Evolutionary conservation across 64 coral and sea anemone species (phyloP).

Genomic region (Porites lutea): DNA sequence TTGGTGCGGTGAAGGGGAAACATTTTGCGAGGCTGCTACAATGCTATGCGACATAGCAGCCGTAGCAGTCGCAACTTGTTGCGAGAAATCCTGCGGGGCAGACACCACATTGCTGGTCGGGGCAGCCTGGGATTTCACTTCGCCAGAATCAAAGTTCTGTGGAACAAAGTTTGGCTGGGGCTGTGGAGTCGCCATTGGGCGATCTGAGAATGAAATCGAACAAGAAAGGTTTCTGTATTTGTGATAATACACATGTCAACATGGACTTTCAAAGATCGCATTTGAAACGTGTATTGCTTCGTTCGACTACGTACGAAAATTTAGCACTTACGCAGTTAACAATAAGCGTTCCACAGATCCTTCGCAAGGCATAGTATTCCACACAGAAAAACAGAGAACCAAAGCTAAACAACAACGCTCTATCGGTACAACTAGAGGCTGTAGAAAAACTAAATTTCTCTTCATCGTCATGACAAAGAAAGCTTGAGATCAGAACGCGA

Average conservation of each 20-base stretch:
- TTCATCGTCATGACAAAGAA: constrained; percentile 22
- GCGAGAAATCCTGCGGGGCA: constrained; percentile 64
- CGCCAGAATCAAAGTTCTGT: constrained; percentile 50
- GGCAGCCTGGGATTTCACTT: constrained; percentile 65
- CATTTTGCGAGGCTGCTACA: constrained; percentile 50
- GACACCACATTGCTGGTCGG: constrained; percentile 62
- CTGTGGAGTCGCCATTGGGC: constrained; percentile 89
- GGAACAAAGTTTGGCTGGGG: constrained; percentile 80
- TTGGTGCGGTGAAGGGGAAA: constrained; percentile 37
- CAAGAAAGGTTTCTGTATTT: constrained; percentile 63
- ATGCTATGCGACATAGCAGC: constrained; percentile 56
- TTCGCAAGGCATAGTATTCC: background rate
- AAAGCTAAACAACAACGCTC: background rate
- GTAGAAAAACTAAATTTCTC: background rate
- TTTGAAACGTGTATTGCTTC: background rate
- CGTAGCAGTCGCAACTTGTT: constrained; percentile 47
- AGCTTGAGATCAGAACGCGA: constrained; percentile 31
- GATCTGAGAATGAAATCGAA: constrained; percentile 82
- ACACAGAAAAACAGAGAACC: background rate
- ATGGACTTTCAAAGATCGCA: constrained; percentile 45
- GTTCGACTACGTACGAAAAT: background rate
- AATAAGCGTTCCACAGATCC: background rate
- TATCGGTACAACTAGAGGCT: background rate
- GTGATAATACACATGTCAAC: constrained; percentile 67
- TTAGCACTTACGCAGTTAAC: constrained; percentile 19